Base-by-base conservation (phyloP, 2,888 invertebrate genomes). In the Plebejus anna region DNA sequence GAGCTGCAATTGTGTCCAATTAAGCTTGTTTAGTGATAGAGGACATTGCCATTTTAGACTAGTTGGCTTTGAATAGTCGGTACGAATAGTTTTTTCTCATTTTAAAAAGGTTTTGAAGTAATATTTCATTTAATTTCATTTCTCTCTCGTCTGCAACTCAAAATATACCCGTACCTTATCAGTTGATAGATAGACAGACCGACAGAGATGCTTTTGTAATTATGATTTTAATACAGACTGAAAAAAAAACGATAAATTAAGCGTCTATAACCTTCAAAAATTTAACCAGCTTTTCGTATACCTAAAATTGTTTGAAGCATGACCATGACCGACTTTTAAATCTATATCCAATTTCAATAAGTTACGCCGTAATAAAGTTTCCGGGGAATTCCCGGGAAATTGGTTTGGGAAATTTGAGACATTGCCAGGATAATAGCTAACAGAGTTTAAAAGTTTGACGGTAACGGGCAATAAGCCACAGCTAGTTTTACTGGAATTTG, bases 311-410 rank as follows among this genome's bases (percentile, higher is more conserved):
- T 55, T 55, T 55, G 11, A 59, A 11, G 11, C 28, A 3, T 11
- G 61, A 11, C 11, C 61, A 9, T 61, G 61, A 22, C 61, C 61
- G 61, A 61, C 2, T 61, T 61, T 61, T 61, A 61, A 61, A 61
- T 61, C 61, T 61, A 61, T 61, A 61, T 28, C 61, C 61, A 61
- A 61, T 61, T 61, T 61, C 61, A 28, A 61, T 61, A 61, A 61
- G 28, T 61, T 28, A 59, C 3, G 1, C 28, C 11, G 61, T 28
- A 61, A 28, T 61, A 61, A 61, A 59, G 59, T 22, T 59, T 22
- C 28, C 61, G 28, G 28, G 42, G 61, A 61, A 9, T 28, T 61
- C 7, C 28, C 28, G 61, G 61, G 61, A 28, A 28, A 61, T 61
- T 61, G 61, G 28, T 61, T 28, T 9, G 9, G 22, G 59, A 22